Base-by-base conservation (phyloP, 2,113 vertebrate species). In the Candoia aspera region DNA sequence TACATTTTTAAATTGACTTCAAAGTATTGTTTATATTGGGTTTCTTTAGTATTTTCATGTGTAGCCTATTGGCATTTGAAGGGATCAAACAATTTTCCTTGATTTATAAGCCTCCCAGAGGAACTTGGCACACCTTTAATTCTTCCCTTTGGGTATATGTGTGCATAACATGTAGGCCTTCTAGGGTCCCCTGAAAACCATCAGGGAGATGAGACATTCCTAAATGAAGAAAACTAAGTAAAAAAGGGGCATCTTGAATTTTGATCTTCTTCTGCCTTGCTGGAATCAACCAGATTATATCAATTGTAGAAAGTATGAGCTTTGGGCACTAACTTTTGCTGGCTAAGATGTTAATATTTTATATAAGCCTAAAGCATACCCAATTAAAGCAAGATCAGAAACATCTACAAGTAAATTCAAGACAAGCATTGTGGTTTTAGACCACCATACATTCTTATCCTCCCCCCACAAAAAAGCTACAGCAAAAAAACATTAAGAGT, bases 341-440 rank as follows among this genome's bases (percentile, higher is more conserved):
- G 96, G 96, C 95, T 93, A 17, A 92, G 95, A 94, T 94, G 93
- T 96, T 96, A 97, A 96, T 97, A 96, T 96, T 96, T 97, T 95
- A 96, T 96, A 94, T 92, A 95, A 96, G 96, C 96, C 96, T 96
- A 96, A 96, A 96, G 96, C 95, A 95, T 94, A 94, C 92, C 96
- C 96, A 96, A 96, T 97, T 97, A 96, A 96, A 96, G 93, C 33
- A 93, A 96, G 95, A 96, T 96, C 94, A 96, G 96, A 97, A 97
- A 96, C 90, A 23, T 96, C 96, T 95, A 97, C 95, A 95, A 96
- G 95, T 97, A 94, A 94, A 95, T 97, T 96, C 95, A 96, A 96
- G 95, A 93, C 93, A 92, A 95, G 92, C 54, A 93, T 93, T 96
- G 95, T 94, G 93, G 60, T 94, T 95, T 95, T 93, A 94, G 96